These are phyloP conservation scores for Pterostichus madidus DNA, from an alignment of 2,888 invertebrate species.

Conservation along the genomic window DNA sequence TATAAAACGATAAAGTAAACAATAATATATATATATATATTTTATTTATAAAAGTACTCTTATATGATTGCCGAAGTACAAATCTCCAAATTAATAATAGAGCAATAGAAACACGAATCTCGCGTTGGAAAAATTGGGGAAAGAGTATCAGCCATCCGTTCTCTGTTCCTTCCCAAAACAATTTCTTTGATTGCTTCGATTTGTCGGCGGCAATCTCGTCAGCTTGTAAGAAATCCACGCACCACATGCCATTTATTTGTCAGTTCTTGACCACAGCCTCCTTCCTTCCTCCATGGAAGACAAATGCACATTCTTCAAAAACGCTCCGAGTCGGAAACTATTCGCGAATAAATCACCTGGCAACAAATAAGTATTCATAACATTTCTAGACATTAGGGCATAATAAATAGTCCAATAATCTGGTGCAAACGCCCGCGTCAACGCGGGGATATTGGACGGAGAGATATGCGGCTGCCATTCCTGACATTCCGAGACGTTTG, in stretches of 20 bases:
- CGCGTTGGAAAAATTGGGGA: slow-evolving; percentile 8
- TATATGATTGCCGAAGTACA: too few relatives aligned
- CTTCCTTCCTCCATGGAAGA: slow-evolving; percentile 4
- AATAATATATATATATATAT: too few relatives aligned
- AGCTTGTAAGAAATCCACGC: slow-evolving; percentile 41
- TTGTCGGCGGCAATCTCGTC: slow-evolving; percentile 40
- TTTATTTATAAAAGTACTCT: too few relatives aligned
- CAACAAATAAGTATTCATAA: slow-evolving; percentile 64
- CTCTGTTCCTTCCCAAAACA: slow-evolving; percentile 15
- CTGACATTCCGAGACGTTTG: slow-evolving; percentile 59
- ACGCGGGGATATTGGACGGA: slow-evolving; percentile 58
- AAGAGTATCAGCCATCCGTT: slow-evolving; percentile 7
- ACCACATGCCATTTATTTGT: slow-evolving; percentile 46
- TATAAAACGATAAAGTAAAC: too few relatives aligned
- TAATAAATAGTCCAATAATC: slow-evolving; percentile 66
- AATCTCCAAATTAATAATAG: slow-evolving; percentile 25
- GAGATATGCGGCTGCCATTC: slow-evolving; percentile 51
- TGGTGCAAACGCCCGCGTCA: slow-evolving; percentile 57
- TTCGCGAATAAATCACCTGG: slow-evolving; percentile 54
- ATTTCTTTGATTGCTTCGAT: slow-evolving; percentile 55
- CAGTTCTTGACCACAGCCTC: slow-evolving; percentile 39
- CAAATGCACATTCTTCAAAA: slow-evolving; percentile 47
- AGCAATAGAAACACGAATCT: not conserved
- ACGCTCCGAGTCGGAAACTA: slow-evolving; percentile 13
- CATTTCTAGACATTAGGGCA: slow-evolving; percentile 54